Base-by-base conservation (phyloP, 2,113 vertebrate genomes). In the Oncorhynchus keta region DNA sequence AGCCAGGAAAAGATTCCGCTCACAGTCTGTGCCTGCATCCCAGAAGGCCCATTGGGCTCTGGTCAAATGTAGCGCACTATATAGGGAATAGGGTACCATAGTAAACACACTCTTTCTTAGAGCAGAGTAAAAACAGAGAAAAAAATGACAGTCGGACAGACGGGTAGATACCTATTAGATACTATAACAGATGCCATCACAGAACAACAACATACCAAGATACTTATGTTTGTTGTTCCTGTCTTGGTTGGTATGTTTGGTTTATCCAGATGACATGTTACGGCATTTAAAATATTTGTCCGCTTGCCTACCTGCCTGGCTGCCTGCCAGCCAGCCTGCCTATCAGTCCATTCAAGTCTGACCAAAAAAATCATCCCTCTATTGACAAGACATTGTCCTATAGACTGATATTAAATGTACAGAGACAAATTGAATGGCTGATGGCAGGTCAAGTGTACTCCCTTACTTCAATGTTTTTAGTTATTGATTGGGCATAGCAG, bases 371-470 rank as follows among this genome's bases (percentile, higher is more conserved):
- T n/a, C n/a, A 9, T 45, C 9, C 59, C n/a, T 22, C 59, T 8
- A 62, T 62, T 62, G 18, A 62, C 18, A 62, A 72, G 8, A 28
- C 49, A 57, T 16, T 57, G 6, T 57, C 13, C 55, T 57, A 57
- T 18, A 57, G 55, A 57, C 55, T 18, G 20, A 20, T 30, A 14
- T 26, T 22, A 30, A 76, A 70, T 70, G 76, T 62, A 75, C 71
- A 64, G 71, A 73, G 4, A 32, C 76, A 83, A 83, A 83, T 79
- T 83, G 84, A 84, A 64, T 72, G 74, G 49, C 70, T 57, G 72
- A 76, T 72, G 39, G 39, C 39, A 45, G 39, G 39, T 83, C 75
- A 83, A 81, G 83, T 83, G 72, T 77, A 57, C 70, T 81, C 55
- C 83, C 75, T 81, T 87, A 87, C 71, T 78, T 79, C 16, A 18